These are phyloP conservation scores for Bicyclus anynana DNA, from an alignment of 1,140 invertebrate genomes.

Conservation along the genomic window DNA sequence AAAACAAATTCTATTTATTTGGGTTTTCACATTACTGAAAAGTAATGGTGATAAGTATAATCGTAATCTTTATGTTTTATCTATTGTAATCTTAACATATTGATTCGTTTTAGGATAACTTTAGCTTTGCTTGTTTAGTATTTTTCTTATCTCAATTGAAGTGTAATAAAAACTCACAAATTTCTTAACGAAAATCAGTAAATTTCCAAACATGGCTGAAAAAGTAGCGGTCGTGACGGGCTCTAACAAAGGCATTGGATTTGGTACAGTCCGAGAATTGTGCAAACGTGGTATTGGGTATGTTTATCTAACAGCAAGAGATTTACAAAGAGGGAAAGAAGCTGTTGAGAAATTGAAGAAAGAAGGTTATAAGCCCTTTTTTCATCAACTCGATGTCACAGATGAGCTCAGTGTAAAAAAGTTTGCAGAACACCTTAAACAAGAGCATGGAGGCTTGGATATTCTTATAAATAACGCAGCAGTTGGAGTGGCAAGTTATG, in stretches of 20 bases:
- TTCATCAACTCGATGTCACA: conserved; percentile 81
- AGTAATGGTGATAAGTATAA: too few relatives aligned
- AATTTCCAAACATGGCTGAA: conserved; percentile 15
- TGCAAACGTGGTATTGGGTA: conserved; percentile 78
- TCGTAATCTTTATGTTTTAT: too few relatives aligned
- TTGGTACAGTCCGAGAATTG: conserved; percentile 81
- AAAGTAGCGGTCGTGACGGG: conserved; percentile 80
- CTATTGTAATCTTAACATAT: too few relatives aligned
- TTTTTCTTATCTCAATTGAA: too few relatives aligned
- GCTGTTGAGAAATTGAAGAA: conserved; percentile 77
- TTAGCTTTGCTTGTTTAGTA: too few relatives aligned
- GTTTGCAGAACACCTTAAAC: conserved; percentile 79
- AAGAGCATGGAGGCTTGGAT: conserved; percentile 85
- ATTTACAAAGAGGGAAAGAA: conserved; percentile 73
- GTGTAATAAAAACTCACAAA: neutral
- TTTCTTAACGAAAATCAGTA: neutral
- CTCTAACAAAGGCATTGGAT: conserved; percentile 87
- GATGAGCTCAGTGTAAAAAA: conserved; percentile 77
- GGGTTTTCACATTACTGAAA: too few relatives aligned
- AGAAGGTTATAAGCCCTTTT: conserved; percentile 74
- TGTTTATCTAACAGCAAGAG: conserved; percentile 81
- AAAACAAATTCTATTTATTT: too few relatives aligned
- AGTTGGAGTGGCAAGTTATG: conserved; percentile 80
- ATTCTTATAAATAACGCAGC: conserved; percentile 90
- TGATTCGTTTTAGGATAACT: too few relatives aligned